A percentile compares a stretch with the other conserved stretches of the same genome.
Evolutionary conservation across 2,888 invertebrate species (phyloP).

Genomic region (Chaitophorus viminalis): DNA sequence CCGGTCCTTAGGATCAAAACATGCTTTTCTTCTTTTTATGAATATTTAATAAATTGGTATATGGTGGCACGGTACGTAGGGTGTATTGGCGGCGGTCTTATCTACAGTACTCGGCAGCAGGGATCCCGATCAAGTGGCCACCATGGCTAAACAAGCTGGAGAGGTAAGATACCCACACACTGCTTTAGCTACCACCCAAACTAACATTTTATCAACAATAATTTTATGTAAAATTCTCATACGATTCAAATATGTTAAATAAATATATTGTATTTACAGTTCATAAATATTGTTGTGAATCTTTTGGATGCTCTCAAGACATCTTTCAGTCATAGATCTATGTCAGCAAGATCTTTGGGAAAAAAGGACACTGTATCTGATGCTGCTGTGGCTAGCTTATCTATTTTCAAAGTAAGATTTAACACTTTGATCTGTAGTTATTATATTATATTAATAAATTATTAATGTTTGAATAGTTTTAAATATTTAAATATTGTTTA

Average conservation of each 20-base stretch:
- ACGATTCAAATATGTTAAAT: not conserved
- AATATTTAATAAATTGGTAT: slow-evolving; percentile 66
- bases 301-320: slow-evolving; percentile 91
- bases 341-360: slow-evolving; percentile 85
- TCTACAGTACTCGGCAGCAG: slow-evolving; percentile 89
- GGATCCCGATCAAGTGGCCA: slow-evolving; percentile 91
- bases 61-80: slow-evolving; percentile 72
- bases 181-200: slow-evolving; percentile 51
- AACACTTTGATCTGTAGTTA: not conserved
- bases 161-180: slow-evolving; percentile 76
- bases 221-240: not conserved
- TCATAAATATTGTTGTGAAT: slow-evolving; percentile 91
- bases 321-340: slow-evolving; percentile 89
- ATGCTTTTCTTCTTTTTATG: slow-evolving; percentile 59
- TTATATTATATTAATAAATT: not conserved
- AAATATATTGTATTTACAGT: slow-evolving; percentile 70
- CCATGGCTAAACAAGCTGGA: slow-evolving; percentile 94
- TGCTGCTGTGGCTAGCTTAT: slow-evolving; percentile 86
- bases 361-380: slow-evolving; percentile 90
- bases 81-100: slow-evolving; percentile 91
- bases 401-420: slow-evolving; percentile 77
- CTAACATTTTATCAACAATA: slow-evolving; percentile 41
- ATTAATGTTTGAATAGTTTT: not conserved
- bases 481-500: slow-evolving; percentile 8
- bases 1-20: slow-evolving; percentile 53